Evolutionary conservation across 1,140 invertebrate genomes (phyloP).

Genomic region (Nasonia giraulti): DNA sequence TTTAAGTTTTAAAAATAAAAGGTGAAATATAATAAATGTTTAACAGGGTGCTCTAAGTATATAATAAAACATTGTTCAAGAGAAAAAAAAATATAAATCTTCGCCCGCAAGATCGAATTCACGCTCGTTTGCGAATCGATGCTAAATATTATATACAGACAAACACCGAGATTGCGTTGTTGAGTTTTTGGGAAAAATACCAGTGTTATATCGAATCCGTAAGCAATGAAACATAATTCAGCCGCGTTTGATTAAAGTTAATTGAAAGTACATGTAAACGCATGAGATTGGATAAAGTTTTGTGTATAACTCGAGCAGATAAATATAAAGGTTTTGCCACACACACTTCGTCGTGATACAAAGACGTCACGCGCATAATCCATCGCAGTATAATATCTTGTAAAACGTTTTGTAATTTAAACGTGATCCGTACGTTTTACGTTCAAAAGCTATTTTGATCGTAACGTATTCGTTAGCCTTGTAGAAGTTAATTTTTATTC

Average conservation of each 20-base stretch:
- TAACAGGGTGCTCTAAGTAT: conserved; percentile 1
- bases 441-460: conserved; percentile 23
- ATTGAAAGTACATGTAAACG: not conserved
- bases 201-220: not conserved
- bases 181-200: not conserved
- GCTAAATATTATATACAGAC: no score
- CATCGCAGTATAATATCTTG: not conserved
- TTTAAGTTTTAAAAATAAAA: not conserved
- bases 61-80: no score
- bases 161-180: no score
- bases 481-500: conserved; percentile 57
- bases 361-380: not conserved
- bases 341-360: no score
- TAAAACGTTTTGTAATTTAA: conserved; percentile 37
- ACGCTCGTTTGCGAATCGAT: no score
- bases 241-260: not conserved
- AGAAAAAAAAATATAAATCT: no score
- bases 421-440: conserved; percentile 7
- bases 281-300: conserved; percentile 10
- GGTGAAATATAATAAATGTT: not conserved
- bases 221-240: conserved; percentile 4
- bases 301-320: not conserved
- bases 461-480: conserved; percentile 35
- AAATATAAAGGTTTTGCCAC: not conserved
- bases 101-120: no score